Conservation (phyloP, 2,797 vertebrate species). For the Macropus fuliginosus region DNA sequence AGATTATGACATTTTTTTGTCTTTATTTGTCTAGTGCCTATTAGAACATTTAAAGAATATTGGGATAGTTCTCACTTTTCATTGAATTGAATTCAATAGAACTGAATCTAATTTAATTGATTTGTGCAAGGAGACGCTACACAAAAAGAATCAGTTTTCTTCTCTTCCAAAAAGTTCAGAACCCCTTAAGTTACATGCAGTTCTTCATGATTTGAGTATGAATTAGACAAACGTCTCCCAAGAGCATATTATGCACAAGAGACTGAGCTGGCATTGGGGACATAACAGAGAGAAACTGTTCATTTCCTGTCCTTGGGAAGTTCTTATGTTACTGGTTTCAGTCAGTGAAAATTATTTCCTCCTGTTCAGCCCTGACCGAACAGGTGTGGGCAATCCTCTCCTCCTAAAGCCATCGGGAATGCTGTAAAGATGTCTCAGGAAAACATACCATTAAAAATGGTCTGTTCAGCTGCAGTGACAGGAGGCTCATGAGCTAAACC, state of each 20-base stretch:
- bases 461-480: neutral
- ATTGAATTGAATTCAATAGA: neutral
- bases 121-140: neutral
- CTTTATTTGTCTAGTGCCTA: neutral
- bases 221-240: neutral
- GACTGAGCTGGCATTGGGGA: neutral
- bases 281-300: neutral
- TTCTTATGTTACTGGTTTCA: neutral
- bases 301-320: neutral
- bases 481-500: neutral
- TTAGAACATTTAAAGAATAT: neutral
- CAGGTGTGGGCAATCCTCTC: neutral
- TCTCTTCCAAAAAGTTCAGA: neutral
- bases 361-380: neutral
- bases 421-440: neutral
- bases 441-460: neutral
- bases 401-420: neutral
- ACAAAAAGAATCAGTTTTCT: neutral
- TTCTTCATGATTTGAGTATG: neutral
- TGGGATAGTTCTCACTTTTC: neutral
- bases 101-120: neutral
- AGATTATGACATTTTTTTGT: neutral
- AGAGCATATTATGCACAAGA: neutral
- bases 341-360: neutral
- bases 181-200: neutral